These are phyloP conservation scores for Drosophila ezoana DNA, from an alignment of 2,888 invertebrate species.

Conservation along the genomic window DNA sequence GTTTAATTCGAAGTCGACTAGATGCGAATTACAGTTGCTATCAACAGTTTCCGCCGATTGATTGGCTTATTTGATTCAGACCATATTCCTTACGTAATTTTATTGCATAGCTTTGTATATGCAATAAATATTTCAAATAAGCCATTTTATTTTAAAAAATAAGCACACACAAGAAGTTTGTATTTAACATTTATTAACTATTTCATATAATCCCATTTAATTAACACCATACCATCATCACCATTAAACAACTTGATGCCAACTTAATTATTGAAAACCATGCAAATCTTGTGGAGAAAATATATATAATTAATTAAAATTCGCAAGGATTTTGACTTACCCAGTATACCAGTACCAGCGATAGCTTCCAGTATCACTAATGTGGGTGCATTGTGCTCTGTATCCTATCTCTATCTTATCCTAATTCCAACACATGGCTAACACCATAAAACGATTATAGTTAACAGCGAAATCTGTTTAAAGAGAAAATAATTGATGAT, in stretches of 20 bases:
- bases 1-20: too few relatives aligned
- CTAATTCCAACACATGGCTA: slow-evolving; percentile 44
- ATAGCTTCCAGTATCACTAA: slow-evolving; percentile 5
- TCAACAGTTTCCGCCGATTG: too few relatives aligned
- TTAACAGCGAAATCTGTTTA: background rate
- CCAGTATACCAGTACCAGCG: slow-evolving; percentile 14
- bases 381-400: slow-evolving; percentile 18
- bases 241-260: slow-evolving; percentile 22
- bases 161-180: background rate
- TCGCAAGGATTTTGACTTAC: background rate
- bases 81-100: too few relatives aligned
- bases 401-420: slow-evolving; percentile 9
- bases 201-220: background rate
- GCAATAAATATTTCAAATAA: too few relatives aligned
- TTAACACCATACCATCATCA: slow-evolving; percentile 8
- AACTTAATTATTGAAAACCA: slow-evolving; percentile 33
- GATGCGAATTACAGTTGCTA: too few relatives aligned
- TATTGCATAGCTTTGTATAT: too few relatives aligned
- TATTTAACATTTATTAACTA: slow-evolving; percentile 6
- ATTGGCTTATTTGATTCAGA: too few relatives aligned
- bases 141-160: background rate
- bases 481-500: background rate
- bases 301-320: too few relatives aligned
- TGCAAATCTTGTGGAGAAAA: slow-evolving; percentile 31
- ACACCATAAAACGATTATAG: background rate